Percentiles rank a stretch among this genome's conserved stretches.
phyloP scores from a whole-genome alignment of 2,888 invertebrate genomes.

The Tipula unca region DNA sequence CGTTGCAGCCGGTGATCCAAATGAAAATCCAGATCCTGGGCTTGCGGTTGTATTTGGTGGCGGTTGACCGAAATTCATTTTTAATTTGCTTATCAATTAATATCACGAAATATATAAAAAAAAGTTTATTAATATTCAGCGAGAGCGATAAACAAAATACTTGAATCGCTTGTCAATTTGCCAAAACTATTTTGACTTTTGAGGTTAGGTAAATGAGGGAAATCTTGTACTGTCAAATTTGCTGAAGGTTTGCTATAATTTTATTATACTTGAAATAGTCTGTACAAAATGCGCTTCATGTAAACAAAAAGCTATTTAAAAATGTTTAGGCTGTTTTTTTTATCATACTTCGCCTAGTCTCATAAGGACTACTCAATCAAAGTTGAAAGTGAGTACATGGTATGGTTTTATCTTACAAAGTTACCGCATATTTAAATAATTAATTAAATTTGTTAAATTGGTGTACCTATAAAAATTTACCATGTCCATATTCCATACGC shows the following conservation, averaged over 20 bases:
- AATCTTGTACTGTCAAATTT: background rate
- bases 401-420: no score
- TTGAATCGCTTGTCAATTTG: background rate
- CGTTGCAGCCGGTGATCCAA: background rate
- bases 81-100: background rate
- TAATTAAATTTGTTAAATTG: background rate
- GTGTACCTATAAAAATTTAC: background rate
- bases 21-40: background rate
- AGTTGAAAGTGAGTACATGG: no score
- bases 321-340: background rate
- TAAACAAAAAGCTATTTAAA: background rate
- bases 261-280: background rate
- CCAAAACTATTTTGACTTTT: no score
- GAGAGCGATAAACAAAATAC: background rate
- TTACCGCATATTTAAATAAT: no score
- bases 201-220: background rate
- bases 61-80: background rate
- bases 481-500: background rate
- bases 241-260: background rate
- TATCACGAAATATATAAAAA: background rate
- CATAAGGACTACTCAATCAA: no score
- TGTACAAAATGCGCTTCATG: background rate
- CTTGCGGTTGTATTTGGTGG: background rate
- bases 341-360: background rate
- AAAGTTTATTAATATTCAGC: background rate